Evolutionary conservation across 2,888 invertebrate species (phyloP).

Genomic region (Metallyticus violacea): DNA sequence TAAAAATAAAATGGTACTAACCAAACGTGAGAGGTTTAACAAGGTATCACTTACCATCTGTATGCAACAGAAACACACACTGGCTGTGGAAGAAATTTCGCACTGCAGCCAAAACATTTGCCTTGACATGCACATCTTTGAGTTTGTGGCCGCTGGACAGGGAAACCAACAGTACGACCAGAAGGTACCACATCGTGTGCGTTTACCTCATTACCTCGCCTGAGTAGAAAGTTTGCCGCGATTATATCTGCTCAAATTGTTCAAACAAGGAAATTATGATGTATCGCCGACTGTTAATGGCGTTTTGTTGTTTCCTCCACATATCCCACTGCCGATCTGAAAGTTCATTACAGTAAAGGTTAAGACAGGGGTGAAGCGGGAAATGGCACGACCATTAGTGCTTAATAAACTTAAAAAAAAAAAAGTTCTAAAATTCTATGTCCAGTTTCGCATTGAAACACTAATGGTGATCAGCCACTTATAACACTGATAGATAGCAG

Average conservation of each 20-base stretch:
- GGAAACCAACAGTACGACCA: background rate
- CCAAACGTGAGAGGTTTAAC: too few relatives aligned
- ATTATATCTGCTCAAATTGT: background rate
- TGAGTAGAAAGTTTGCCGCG: background rate
- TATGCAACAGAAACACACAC: background rate
- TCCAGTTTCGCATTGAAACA: too few relatives aligned
- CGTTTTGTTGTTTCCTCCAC: background rate
- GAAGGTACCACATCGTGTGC: background rate
- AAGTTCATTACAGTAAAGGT: background rate
- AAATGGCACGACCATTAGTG: too few relatives aligned
- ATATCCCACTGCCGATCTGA: background rate
- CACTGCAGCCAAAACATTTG: background rate
- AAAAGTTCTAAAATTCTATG: too few relatives aligned
- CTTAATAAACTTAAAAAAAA: too few relatives aligned
- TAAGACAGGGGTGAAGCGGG: background rate
- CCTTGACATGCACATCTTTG: background rate
- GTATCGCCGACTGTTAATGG: background rate
- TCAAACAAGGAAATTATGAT: background rate
- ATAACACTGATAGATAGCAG: too few relatives aligned
- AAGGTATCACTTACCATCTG: background rate
- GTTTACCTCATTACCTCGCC: background rate
- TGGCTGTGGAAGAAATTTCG: background rate
- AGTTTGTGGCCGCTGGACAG: background rate
- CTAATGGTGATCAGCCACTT: too few relatives aligned
- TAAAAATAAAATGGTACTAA: too few relatives aligned